Base-by-base conservation (phyloP, 2,113 vertebrate species). In the Gallinago undulata region DNA sequence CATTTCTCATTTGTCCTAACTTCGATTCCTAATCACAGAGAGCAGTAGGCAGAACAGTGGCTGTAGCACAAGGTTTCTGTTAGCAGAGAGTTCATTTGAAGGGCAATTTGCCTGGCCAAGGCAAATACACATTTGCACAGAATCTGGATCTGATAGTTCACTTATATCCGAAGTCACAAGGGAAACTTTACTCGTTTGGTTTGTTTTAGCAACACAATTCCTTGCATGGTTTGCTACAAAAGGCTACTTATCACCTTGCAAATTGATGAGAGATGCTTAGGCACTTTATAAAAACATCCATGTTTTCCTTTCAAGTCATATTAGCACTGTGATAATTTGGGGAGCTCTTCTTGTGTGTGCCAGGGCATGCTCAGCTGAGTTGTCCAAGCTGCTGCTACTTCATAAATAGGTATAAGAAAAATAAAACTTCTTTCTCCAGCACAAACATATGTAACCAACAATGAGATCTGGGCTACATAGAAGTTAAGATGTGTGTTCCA, bases 31-130 rank as follows among this genome's bases (percentile, higher is more conserved):
- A 48, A 56, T 77, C 47, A 23, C 51, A 39, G 59, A 48, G 67
- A 78, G 91, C 85, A 67, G 47, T 11, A 31, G 87, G 84, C 74
- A 87, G 91, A 90, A 50, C 50, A 67, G 45, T 79, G 59, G 87
- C 59, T 83, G 28, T 31, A 59, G 70, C 39, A 62, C 19, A 56
- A 19, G 45, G 19, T 94, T 33, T 79, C 17, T 94, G 41, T 73
- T 76, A 83, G 47, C 47, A 35, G 51, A 47, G 80, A 93, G 85
- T 90, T 94, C 88, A 78, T 88, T 77, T 81, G 63, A 85, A 90
- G 94, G 89, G 31, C 76, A 86, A 5, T 90, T 94, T 83, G 41
- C 92, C 5, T 2, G 81, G 37, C 67, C 70, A 59, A 67, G 59
- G 67, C 47, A 74, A 55, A 68, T 25, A 87, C 18, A 19, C 23